phyloP scores from a whole-genome alignment of 2,888 invertebrate genomes.

The Drosophila anomelani region DNA sequence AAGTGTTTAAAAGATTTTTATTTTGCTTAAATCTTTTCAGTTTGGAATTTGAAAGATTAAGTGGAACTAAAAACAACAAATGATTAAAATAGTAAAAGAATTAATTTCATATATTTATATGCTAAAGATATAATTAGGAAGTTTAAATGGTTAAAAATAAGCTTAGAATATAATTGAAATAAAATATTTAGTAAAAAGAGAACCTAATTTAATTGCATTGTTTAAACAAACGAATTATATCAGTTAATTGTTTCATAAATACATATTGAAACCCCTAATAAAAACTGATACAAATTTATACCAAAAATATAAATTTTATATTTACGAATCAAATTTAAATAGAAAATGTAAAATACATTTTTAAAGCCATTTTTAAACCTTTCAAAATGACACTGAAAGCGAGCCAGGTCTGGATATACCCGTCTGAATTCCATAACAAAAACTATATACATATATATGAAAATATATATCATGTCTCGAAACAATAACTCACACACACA shows the following conservation, averaged over 20 bases:
- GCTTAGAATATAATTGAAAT: background rate
- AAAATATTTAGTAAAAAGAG: background rate
- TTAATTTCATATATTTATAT: background rate
- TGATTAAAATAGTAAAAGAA: too few relatives aligned
- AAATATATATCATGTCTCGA: constrained; percentile 60
- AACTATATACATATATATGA: background rate
- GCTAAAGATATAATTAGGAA: background rate
- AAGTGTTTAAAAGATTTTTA: background rate
- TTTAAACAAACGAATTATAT: background rate
- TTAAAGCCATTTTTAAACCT: background rate
- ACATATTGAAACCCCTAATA: background rate
- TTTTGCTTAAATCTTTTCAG: too few relatives aligned
- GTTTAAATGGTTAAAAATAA: too few relatives aligned
- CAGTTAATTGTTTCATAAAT: background rate
- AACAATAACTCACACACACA: constrained; percentile 62
- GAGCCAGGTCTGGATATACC: constrained; percentile 13
- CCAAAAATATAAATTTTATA: background rate
- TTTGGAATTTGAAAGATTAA: background rate
- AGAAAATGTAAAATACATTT: background rate
- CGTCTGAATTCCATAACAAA: constrained; percentile 31
- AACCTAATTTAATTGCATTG: background rate
- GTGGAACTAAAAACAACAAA: too few relatives aligned
- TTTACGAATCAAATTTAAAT: background rate
- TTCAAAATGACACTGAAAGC: constrained; percentile 1
- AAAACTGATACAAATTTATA: background rate